These are phyloP conservation scores for Tricholauxania praeusta DNA, from an alignment of 2,888 invertebrate genomes.

Conservation along the genomic window DNA sequence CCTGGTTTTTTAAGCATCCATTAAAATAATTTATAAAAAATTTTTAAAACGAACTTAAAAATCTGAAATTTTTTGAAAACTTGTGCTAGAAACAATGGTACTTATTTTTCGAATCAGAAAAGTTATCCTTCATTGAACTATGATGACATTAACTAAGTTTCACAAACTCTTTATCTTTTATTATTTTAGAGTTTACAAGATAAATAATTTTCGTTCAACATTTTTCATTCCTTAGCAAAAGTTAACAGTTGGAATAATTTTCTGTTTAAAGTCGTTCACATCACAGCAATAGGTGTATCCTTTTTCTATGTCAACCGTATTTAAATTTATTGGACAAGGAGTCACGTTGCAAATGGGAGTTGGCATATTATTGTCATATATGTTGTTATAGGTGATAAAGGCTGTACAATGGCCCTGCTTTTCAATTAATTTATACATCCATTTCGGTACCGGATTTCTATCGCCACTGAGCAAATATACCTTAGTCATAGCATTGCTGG, in stretches of 20 bases:
- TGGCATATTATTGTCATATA: not conserved
- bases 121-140: too few relatives aligned
- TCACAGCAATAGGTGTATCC: conserved; percentile 11
- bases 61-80: too few relatives aligned
- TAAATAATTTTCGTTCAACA: too few relatives aligned
- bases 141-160: too few relatives aligned
- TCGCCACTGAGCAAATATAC: conserved; percentile 14
- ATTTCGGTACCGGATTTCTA: conserved; percentile 19
- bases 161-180: too few relatives aligned
- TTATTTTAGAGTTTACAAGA: too few relatives aligned
- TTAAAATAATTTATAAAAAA: too few relatives aligned
- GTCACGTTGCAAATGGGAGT: conserved; percentile 10
- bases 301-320: not conserved
- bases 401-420: not conserved
- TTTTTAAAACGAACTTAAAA: too few relatives aligned
- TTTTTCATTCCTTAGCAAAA: not conserved
- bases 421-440: conserved; percentile 13
- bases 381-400: conserved; percentile 20
- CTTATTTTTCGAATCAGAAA: too few relatives aligned
- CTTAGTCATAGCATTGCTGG: not conserved
- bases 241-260: not conserved
- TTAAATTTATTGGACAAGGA: conserved; percentile 1
- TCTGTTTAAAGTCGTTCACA: not conserved
- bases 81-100: too few relatives aligned
- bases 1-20: too few relatives aligned